Evolutionary conservation across 2,113 vertebrate species (phyloP), one percentile per base, ranked within the genome.

Genomic region (Axis porcinus): DNA sequence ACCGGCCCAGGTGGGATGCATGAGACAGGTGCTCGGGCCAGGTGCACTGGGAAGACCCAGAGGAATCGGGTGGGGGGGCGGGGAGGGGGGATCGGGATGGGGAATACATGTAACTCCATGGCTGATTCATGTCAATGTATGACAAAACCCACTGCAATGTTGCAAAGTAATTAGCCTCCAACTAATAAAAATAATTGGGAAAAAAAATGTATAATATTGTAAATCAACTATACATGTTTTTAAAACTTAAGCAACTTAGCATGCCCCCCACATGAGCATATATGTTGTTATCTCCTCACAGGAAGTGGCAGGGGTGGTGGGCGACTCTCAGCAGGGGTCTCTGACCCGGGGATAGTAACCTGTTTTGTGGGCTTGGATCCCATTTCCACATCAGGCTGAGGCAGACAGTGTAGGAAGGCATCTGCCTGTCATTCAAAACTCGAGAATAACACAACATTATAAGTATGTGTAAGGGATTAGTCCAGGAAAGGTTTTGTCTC

Each of bases 261-360:
- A 70, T 1, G 0, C 9, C 64, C 1, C 33, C 64, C 1, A 9
- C 4, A 23, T 12, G 19, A 36, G 4, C 33, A 33, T 14, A 23
- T 17, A 4, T 14, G 25, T 6, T 28, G 45, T 21, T 27, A 11
- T 47, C 33, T 79, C 15, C 45, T 86, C 64, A 76, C 47, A 81
- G 23, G 45, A 2, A 25, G 3, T 21, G 28, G 33, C 12, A 15
- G 81, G 33, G 3, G 7, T 9, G 40, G 16, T 23, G 5, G 50
- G 25, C 16, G 10, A 28, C 57, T 36, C 33, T 86, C 45, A 54
- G 0, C 43, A 17, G 28, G 45, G 28, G 10, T 17, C 43, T 54
- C 16, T 52, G 52, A 27, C 40, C 30, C 5, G 3, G 23, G 58
- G 79, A 14, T 2, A 36, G 21, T 28, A 5, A 55, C 62, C 79